These are phyloP conservation scores for Rhegmatorhina hoffmannsi DNA, from an alignment of 2,113 vertebrate genomes.

Conservation along the genomic window DNA sequence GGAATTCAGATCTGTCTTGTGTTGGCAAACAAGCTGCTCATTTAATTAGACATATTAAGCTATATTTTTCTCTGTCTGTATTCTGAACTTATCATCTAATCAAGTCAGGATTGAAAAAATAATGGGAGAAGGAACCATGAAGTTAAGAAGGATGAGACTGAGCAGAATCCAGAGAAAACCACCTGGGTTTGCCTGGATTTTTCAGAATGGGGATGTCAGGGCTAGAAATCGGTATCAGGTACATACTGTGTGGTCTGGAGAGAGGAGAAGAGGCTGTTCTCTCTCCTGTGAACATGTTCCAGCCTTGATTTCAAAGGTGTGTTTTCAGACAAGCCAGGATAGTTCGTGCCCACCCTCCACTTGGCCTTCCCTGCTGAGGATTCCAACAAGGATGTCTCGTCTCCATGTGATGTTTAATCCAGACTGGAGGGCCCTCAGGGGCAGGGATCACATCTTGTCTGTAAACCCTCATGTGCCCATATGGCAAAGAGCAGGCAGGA, in stretches of 20 bases:
- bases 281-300: background rate
- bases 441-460: constrained; percentile 60
- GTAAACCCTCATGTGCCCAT: constrained; percentile 48
- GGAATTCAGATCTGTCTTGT: background rate
- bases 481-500: constrained; percentile 56
- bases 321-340: background rate
- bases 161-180: background rate
- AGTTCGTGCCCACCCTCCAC: background rate
- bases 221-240: background rate
- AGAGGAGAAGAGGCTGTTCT: background rate
- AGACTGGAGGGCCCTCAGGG: constrained; percentile 7
- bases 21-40: background rate
- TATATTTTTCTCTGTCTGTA: background rate
- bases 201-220: background rate
- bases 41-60: background rate
- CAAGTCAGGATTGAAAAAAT: background rate
- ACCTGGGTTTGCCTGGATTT: background rate
- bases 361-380: constrained; percentile 36
- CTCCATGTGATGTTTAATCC: constrained; percentile 52
- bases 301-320: background rate
- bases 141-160: background rate
- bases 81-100: background rate
- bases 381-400: background rate
- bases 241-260: background rate
- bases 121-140: background rate